Evolutionary conservation across 2,888 invertebrate genomes (phyloP).

Genomic region (Crioceris asparagi): DNA sequence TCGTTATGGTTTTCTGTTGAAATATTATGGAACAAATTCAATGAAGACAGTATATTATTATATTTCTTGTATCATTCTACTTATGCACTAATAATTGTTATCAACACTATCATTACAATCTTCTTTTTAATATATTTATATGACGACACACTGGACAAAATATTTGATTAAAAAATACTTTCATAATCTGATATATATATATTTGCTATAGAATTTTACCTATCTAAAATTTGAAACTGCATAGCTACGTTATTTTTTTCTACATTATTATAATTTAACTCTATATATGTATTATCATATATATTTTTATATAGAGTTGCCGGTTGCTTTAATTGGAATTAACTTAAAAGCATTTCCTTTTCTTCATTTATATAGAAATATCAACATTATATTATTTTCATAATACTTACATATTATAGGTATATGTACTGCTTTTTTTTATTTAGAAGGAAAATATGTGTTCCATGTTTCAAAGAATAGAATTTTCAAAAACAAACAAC

Average conservation of each 20-base stretch:
- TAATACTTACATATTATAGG: constrained; percentile 21
- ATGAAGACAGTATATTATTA: background rate
- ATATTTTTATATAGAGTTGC: constrained; percentile 20
- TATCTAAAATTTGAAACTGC: constrained; percentile 25
- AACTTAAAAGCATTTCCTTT: constrained; percentile 13
- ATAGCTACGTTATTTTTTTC: constrained; percentile 19
- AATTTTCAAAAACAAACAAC: constrained; percentile 33
- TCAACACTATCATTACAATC: background rate
- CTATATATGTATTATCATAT: too few relatives aligned
- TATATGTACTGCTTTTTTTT: constrained; percentile 17
- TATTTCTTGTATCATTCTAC: background rate
- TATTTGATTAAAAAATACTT: constrained; percentile 24
- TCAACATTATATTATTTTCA: constrained; percentile 31
- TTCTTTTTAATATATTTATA: background rate
- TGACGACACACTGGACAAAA: constrained; percentile 10
- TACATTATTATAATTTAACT: too few relatives aligned
- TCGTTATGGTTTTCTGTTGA: too few relatives aligned
- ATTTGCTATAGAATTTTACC: constrained; percentile 18
- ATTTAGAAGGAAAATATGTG: constrained; percentile 23
- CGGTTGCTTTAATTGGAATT: constrained; percentile 16
- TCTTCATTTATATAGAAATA: constrained; percentile 26
- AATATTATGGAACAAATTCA: background rate
- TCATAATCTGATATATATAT: constrained; percentile 22
- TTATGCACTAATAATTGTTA: background rate
- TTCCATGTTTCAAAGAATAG: constrained; percentile 32